A percentile compares a stretch with the other conserved stretches of the same genome.
Conservation (phyloP, 2,113 vertebrate species). For the Ictidomys tridecemlineatus region DNA sequence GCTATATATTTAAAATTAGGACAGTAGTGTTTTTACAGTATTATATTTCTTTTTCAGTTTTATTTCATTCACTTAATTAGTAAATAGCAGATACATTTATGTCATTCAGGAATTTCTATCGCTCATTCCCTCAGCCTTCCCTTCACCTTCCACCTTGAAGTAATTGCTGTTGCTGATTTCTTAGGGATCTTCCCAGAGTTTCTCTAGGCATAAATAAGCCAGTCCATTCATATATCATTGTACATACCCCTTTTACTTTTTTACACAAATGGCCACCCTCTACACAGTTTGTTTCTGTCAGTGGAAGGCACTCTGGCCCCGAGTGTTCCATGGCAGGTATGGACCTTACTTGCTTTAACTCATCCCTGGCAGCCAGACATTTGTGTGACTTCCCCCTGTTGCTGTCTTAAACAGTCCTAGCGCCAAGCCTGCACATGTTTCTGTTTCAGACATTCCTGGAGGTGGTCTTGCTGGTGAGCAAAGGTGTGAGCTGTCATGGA, state of each 20-base stretch:
- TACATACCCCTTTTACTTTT: background rate
- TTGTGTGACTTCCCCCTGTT: background rate
- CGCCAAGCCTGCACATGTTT: background rate
- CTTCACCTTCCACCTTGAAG: rapidly evolving
- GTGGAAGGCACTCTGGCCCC: background rate
- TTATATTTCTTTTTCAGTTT: background rate
- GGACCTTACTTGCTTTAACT: background rate
- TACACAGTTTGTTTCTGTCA: background rate
- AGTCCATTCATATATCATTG: background rate
- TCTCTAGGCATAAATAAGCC: background rate
- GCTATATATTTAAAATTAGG: background rate
- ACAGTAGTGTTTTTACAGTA: rapidly evolving
- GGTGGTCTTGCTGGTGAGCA: background rate
- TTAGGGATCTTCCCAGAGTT: background rate
- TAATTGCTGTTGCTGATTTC: background rate
- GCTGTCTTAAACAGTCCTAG: background rate
- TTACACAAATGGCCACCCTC: background rate
- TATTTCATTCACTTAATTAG: background rate
- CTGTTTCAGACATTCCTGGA: background rate
- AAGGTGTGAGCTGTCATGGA: background rate
- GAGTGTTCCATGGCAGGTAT: background rate
- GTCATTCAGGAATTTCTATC: background rate
- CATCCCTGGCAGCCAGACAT: background rate
- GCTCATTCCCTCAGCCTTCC: too few species aligned
- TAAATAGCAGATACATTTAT: too few species aligned